phyloP scores from a whole-genome alignment of 64 coral and sea anemone species.

The Dendrophyllia cribrosa region DNA sequence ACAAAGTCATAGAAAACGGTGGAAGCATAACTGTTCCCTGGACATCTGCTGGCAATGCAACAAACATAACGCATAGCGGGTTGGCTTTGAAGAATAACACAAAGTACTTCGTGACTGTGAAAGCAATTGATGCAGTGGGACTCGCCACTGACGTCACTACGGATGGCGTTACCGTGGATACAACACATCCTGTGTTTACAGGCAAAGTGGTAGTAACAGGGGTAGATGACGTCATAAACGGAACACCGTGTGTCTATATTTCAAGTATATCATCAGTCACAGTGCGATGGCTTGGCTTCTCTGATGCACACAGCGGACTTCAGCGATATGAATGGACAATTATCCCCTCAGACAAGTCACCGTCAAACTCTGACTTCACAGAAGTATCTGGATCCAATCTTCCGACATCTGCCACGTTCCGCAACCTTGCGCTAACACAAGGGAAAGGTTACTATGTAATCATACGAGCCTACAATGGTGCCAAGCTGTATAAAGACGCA shows the following conservation, averaged over 20 bases:
- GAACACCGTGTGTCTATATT: constrained; percentile 48
- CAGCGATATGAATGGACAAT: constrained; percentile 60
- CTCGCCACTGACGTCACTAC: constrained; percentile 21
- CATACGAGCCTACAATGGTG: constrained; percentile 79
- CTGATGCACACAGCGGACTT: constrained; percentile 59
- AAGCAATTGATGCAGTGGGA: constrained; percentile 69
- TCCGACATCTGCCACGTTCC: constrained; percentile 62
- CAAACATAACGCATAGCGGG: constrained; percentile 17
- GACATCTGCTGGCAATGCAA: constrained; percentile 78
- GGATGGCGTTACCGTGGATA: constrained; percentile 72
- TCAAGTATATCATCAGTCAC: constrained; percentile 45
- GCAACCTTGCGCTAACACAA: constrained; percentile 46
- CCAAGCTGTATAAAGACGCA: constrained; percentile 57
- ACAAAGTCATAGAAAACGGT: constrained; percentile 76
- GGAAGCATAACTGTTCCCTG: constrained; percentile 62
- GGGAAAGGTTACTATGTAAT: constrained; percentile 63
- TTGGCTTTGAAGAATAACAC: constrained; percentile 27
- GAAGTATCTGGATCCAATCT: constrained; percentile 45
- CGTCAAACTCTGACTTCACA: constrained; percentile 53
- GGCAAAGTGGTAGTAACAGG: constrained; percentile 58
- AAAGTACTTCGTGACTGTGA: constrained; percentile 68
- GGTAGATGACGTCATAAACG: constrained; percentile 28
- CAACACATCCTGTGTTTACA: constrained; percentile 75
- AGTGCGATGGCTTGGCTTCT: constrained; percentile 59
- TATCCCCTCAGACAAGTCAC: constrained; percentile 9